Evolutionary conservation across 2,113 vertebrate genomes (phyloP), one percentile per base, ranked within the genome.

Genomic region (Oceanodroma tethys): DNA sequence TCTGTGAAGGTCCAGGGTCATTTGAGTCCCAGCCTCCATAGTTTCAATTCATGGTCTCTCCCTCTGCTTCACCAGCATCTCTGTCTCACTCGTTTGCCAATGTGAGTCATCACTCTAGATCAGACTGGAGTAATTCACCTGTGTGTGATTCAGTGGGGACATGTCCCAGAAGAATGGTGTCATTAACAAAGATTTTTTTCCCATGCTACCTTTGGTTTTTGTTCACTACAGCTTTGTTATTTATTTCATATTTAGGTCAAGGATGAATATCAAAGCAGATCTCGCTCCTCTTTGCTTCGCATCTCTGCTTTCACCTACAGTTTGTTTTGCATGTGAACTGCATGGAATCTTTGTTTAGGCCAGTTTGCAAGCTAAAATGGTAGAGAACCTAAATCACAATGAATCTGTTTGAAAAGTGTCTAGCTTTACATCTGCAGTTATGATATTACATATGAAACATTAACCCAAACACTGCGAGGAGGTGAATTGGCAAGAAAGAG

Each of bases 91-190:
- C 0, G 0, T 67, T 52, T 71, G 32, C 56, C 42, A 29, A 66
- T 10, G 11, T 13, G 72, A 74, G 42, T 50, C 22, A 16, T n/a
- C 10, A 2, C 23, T 53, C 36, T 50, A 55, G 45, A 11, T 87
- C 65, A 74, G 50, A 26, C n/a, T 38, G 78, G 27, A 58, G 42
- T 10, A 3, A 25, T 40, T 78, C 63, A 40, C 26, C 59, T 60
- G 13, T 30, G 18, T 22, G 53, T 0, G 0, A 27, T 53, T 30
- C 73, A 47, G 9, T 10, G 52, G 52, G 52, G 43, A 50, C 1
- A 0, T 40, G 55, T 23, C 50, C 42, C 63, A 63, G 22, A 40
- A 62, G 21, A 93, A 45, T 12, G 5, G 27, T 42, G 26, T 74
- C 56, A 36, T 27, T 67, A 42, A 79, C 40, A 60, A 13, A 58